Base-by-base conservation (phyloP, 2,113 vertebrate species). In the Rhipidura dahli region DNA sequence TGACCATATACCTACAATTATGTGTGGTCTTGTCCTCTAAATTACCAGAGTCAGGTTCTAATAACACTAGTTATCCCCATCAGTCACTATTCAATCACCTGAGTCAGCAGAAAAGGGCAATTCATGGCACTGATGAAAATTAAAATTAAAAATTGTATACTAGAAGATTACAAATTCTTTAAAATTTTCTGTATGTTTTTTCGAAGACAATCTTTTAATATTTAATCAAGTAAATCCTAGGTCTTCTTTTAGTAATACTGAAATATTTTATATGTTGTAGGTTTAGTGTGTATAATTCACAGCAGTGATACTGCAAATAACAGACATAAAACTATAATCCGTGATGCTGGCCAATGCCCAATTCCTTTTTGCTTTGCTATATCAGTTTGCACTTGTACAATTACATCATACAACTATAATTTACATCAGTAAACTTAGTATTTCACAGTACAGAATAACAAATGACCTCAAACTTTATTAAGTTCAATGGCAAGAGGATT, bases 1-100 rank as follows among this genome's bases (percentile, higher is more conserved):
- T 1, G 0, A 22, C 37, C 1, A 0, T 26, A 18, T 57, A 47
- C 6, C 22, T 65, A 37, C 57, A 50, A 12, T 60, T 51, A 40
- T 63, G 7, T 47, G 16, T 63, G 11, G 9, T 71, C 17, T 50
- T 92, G 40, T 60, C 13, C n/a, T 88, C 49, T 76, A 64, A 76
- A 39, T 88, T 85, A 51, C 33, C 12, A 8, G 8, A 37, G 18
- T 61, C 9, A 37, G 13, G 26, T 66, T 49, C 47, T 82, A 45
- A 53, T 63, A 42, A n/a, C 20, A 28, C 4, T 60, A 51, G 39
- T 88, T 66, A 90, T 44, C 17, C 7, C 7, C 19, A n/a, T 79
- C 39, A 92, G 30, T 47, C 31, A 51, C 71, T 82, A 64, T 56
- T 71, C 44, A 72, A 14, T 79, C 54, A 53, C 31, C 15, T 35